Base-by-base conservation (phyloP, 2,797 vertebrate genomes). In the Gymnocypris eckloni region DNA sequence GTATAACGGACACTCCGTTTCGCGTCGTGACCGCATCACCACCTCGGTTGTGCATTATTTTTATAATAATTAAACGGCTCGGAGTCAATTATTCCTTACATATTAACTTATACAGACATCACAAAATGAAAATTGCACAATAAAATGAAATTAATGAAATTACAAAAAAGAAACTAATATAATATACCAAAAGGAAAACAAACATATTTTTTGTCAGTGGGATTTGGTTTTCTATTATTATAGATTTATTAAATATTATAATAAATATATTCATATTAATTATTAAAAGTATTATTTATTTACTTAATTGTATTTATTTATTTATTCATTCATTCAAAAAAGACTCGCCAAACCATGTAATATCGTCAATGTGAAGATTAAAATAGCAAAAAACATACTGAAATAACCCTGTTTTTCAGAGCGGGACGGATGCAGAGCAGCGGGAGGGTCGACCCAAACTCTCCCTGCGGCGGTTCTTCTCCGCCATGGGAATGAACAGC, bases 391-490 rank as follows among this genome's bases (percentile, higher is more conserved):
- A 41, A 41, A 18, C 18, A 9, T 8, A 22, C 37, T 70, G 33
- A 70, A 71, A 4, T 72, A 6, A 22, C 22, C 11, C 54, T 67
- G 9, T 33, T 43, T 84, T 79, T 48, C 39, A 94, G 93, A 76
- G 59, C 90, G 6, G 33, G 18, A 28, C 64, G 18, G 88, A 81
- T 9, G 70, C 37, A 12, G 85, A 87, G n/a, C 88, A 88, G 52
- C 88, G 89, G 86, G 95, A 95, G 73, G 94, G 93, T 12, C 91
- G 93, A 9, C 92, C 95, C 33, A 95, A 95, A 89, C 93, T 96
- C 37, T 96, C 95, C 83, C 91, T 96, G 81, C 94, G 94, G 3
- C 94, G 95, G 84, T 95, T 96, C 92, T 95, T 96, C 87, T 96
- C 95, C 13, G 95, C 95, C 78, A 95, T 96, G n/a, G 95, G 95